Evolutionary conservation across 2,888 invertebrate species (phyloP), one percentile per base, ranked within the genome.

Genomic region (Tenthredo amoena): DNA sequence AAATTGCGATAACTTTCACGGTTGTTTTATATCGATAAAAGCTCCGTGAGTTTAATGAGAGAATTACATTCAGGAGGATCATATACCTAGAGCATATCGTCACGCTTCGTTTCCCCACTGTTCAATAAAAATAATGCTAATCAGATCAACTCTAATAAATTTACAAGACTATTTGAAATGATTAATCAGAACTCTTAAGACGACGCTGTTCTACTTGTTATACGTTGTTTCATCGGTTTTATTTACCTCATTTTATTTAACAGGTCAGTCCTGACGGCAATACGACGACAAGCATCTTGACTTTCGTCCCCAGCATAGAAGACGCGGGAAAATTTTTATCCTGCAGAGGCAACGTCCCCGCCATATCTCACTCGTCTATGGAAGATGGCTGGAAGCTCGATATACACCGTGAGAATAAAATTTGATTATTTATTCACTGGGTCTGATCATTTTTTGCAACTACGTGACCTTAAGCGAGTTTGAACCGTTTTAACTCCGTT

Each of bases 331-430:
- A 96, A 94, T 95, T 95, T 92, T 94, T 98, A 88, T 95, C 96
- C 82, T 98, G 98, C 93, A 95, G 96, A 85, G 97, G 96, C 12
- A 97, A 97, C 89, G 97, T 97, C 91, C 95, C 96, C 85, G 95
- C 95, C 90, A 96, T 98, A 90, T 95, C 96, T 2, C 96, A 96
- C 91, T 96, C 97, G 68, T 96, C 96, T 62, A 95, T 97, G 88
- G 97, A 97, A 93, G 97, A 97, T 91, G 96, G 95, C 86, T 97
- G 97, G 97, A 96, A 96, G 92, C 95, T 98, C 90, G 96, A 96
- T 94, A 97, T 98, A 90, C 96, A 97, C 92, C 98, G 98, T 98
- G 94, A 97, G 98, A 96, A 89, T 89, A 88, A 85, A 74, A 40
- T 83, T 58, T 79, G 18, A 31, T 82, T 50, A 31, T 58, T 43